Evolutionary conservation across 2,797 vertebrate species (phyloP), one percentile per base, ranked within the genome.

Genomic region (Melanotaenia nigrans): DNA sequence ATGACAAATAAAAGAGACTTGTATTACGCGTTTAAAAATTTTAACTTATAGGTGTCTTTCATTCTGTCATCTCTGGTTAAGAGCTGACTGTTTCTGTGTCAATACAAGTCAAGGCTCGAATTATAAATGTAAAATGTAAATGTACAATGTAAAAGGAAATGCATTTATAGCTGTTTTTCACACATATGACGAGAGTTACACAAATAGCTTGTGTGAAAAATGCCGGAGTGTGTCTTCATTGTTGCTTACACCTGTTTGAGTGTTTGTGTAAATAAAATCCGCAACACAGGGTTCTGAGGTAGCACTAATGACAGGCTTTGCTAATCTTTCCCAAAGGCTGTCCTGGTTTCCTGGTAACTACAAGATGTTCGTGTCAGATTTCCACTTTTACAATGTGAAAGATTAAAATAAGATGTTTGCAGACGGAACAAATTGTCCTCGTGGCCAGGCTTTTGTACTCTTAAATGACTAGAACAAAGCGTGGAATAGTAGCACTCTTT

Each of bases 351-450:
- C 54, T 49, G 18, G 76, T 77, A 73, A 83, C 79, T 20, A 60
- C 5, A 40, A 66, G 38, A 83, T 77, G 36, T 36, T 67, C 62
- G 90, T 78, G 71, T 91, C 77, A 63, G 63, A 73, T 91, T 88
- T 79, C 87, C 20, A 14, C 20, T 61, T 75, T 54, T 38, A 87
- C 85, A 92, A 71, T 68, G 64, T 12, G 1, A 58, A 60, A 75
- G 76, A 73, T 79, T 75, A 70, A 68, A 70, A 76, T 7, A 33
- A 33, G 32, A 33, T 40, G 40, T 74, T 84, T 87, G 73, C 33
- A 51, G 1, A 1, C 16, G 18, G 33, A 24, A 32, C 12, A 75
- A 65, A 62, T 69, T 72, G 64, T 86, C 1, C 76, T 4, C 33
- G 1, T 59, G 51, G 56, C 10, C 8, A 2, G 38, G 18, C 53